phyloP scores from a whole-genome alignment of 2,113 vertebrate genomes.

The Cynopterus brachyotis region DNA sequence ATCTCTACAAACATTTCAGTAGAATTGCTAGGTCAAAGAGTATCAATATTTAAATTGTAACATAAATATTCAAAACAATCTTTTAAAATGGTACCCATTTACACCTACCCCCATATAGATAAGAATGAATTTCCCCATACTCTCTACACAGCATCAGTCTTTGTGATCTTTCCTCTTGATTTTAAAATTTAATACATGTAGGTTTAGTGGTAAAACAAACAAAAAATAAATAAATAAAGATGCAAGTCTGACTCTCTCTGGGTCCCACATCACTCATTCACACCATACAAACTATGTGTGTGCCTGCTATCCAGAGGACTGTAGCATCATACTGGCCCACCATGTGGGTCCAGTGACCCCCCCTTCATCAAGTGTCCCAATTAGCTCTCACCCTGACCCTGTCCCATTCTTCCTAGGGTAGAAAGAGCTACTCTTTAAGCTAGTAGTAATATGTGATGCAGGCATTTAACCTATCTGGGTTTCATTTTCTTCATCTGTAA shows the following conservation, averaged over 20 bases:
- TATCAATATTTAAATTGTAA: slow-evolving; percentile 15
- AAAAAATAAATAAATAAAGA: background rate
- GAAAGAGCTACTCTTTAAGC: background rate
- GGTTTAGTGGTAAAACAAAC: slow-evolving; percentile 22
- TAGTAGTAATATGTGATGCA: background rate
- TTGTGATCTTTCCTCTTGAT: background rate
- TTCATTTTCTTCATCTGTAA: slow-evolving; percentile 38
- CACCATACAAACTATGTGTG: accelerated
- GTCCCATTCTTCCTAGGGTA: background rate
- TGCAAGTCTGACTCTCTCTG: background rate
- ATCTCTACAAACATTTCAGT: background rate
- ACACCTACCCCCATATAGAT: background rate
- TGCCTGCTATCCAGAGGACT: background rate
- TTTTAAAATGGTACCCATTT: background rate
- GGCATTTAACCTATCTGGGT: background rate
- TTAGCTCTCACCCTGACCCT: background rate
- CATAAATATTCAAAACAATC: background rate
- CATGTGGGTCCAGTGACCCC: background rate
- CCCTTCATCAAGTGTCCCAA: background rate
- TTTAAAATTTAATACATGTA: background rate
- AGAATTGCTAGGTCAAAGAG: background rate
- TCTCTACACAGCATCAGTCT: background rate
- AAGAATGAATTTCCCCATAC: background rate
- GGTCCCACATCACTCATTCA: background rate
- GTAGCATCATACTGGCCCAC: background rate